Evolutionary conservation across 2,888 invertebrate species (phyloP).

Genomic region (Mesoligia furuncula): DNA sequence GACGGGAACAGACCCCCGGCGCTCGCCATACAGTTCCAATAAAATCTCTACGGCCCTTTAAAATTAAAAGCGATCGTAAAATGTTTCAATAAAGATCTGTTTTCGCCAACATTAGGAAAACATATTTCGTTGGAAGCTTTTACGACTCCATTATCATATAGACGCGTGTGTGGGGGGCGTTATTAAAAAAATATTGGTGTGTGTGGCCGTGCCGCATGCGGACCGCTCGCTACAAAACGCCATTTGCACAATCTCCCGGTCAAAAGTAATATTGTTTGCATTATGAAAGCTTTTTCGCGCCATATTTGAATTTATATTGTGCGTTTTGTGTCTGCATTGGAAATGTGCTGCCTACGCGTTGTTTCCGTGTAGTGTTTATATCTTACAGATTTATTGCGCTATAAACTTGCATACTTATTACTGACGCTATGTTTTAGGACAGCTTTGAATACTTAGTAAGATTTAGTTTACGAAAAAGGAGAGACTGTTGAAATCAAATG

Average conservation of each 20-base stretch:
- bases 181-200: constrained; percentile 61
- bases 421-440: constrained; percentile 54
- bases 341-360: constrained; percentile 78
- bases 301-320: constrained; percentile 80
- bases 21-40: constrained; percentile 68
- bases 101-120: constrained; percentile 76
- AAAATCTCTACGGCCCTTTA: constrained; percentile 67
- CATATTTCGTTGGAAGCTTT: constrained; percentile 69
- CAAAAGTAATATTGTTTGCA: constrained; percentile 77
- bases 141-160: constrained; percentile 76
- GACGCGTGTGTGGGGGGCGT: constrained; percentile 64
- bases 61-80: constrained; percentile 79
- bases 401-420: constrained; percentile 66
- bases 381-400: constrained; percentile 64
- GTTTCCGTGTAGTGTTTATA: constrained; percentile 68
- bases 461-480: constrained; percentile 50
- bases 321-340: constrained; percentile 74
- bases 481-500: constrained; percentile 40
- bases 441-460: constrained; percentile 45
- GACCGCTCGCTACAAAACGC: constrained; percentile 61
- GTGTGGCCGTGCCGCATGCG: constrained; percentile 53
- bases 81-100: constrained; percentile 73
- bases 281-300: constrained; percentile 76
- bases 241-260: constrained; percentile 70
- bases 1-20: constrained; percentile 73